A percentile compares a stretch with the other conserved stretches of the same genome.
phyloP scores from a whole-genome alignment of 1,140 invertebrate genomes.

The Scaptomyza graminum region DNA sequence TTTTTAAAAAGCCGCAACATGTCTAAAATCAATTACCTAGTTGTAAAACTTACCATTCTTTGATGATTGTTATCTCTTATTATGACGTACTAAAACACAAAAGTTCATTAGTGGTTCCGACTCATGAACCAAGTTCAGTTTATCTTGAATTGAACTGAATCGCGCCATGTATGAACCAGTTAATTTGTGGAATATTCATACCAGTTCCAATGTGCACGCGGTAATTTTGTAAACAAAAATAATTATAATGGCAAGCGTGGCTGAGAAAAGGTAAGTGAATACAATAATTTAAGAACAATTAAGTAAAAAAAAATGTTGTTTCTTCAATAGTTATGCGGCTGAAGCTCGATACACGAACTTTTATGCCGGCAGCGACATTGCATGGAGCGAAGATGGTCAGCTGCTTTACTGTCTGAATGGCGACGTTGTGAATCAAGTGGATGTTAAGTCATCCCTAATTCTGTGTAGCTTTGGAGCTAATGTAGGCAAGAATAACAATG shows the following conservation, averaged over 20 bases:
- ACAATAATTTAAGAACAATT: not conserved
- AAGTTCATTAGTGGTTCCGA: too few species aligned
- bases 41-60: too few species aligned
- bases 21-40: too few species aligned
- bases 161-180: conserved; percentile 19
- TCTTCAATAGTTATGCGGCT: conserved; percentile 88
- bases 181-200: conserved; percentile 11
- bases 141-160: too few species aligned
- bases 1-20: too few species aligned
- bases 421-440: conserved; percentile 88
- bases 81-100: too few species aligned
- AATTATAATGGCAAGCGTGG: conserved; percentile 56
- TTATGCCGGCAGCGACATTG: conserved; percentile 92
- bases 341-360: conserved; percentile 91
- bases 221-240: conserved; percentile 61
- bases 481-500: conserved; percentile 71
- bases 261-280: conserved; percentile 64
- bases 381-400: conserved; percentile 90
- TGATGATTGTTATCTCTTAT: too few species aligned
- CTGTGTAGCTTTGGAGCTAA: conserved; percentile 65
- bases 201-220: conserved; percentile 39
- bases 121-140: too few species aligned
- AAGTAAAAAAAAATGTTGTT: not conserved
- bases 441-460: conserved; percentile 85
- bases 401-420: conserved; percentile 90